Base-by-base conservation (phyloP, 2,888 invertebrate genomes). In the Cryptus viduatorius region DNA sequence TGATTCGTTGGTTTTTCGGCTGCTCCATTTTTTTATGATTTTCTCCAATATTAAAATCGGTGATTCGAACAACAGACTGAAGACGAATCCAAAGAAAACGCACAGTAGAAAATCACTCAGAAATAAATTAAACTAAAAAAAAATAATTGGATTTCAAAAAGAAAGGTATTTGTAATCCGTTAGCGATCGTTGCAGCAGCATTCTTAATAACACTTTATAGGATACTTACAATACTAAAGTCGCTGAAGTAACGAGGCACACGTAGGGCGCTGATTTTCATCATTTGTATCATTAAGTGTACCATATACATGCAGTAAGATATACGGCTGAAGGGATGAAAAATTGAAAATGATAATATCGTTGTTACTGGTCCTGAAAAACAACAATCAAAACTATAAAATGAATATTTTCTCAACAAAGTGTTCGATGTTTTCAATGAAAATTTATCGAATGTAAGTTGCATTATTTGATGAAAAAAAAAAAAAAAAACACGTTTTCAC, bases 301-400 rank as follows among this genome's bases (percentile, higher is more conserved):
- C 83, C 29, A 91, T 76, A 53, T 91, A 90, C 16, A 88, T 50
- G 37, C 87, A 87, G 31, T 90, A 91, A 5, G 90, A 89, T 59
- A 90, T 72, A 82, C 89, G 88, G 77, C 89, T 87, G 0, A 90
- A 67, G 4, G 91, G 90, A 29, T 86, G 5, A 29, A 89, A 89
- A 1, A 87, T 73, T 29, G 88, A 82, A 10, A 80, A 83, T 8
- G 89, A 89, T 10, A 91, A 64, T 19, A 91, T 77, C 29, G 61
- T 82, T 2, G 83, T 69, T 12, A 90, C 68, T 1, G 84, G 69
- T 37, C 89, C 90, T 90, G 67, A 37, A 37, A 37, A 37, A 8
- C 37, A 37, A 24, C 1, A 24, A 1, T 24, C 37, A 71, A 16
- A 50, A 37, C 24, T 31, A 42, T 8, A 37, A 3, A 24, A 24